phyloP scores from a whole-genome alignment of 1,140 invertebrate species.

The Bradynema listronoti region DNA sequence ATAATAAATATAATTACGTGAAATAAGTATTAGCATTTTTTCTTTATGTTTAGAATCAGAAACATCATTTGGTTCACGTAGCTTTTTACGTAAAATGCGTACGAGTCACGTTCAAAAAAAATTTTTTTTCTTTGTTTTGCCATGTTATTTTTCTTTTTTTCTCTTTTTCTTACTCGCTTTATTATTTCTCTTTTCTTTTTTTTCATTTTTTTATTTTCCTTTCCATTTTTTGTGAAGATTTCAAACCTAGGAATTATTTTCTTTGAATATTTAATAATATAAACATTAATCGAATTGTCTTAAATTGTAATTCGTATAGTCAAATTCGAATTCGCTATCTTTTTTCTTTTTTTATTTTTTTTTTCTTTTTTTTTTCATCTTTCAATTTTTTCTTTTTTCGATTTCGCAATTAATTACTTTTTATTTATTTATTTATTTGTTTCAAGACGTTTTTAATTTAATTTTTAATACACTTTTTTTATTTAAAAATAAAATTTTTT shows the following conservation, averaged over 20 bases:
- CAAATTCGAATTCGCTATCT: no score
- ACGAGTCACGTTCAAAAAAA: background rate
- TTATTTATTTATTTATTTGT: background rate
- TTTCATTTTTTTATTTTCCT: background rate
- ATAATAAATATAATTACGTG: no score
- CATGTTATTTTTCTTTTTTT: constrained; percentile 1
- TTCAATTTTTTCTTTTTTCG: background rate
- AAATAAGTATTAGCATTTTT: background rate
- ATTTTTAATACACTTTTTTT: no score
- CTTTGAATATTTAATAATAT: no score
- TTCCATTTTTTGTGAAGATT: constrained; percentile 9
- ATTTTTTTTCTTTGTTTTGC: background rate
- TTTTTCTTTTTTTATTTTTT: background rate
- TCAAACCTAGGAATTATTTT: no score
- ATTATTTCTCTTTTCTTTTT: constrained; percentile 2
- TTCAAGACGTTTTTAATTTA: background rate
- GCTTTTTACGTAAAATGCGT: no score
- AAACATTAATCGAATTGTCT: no score
- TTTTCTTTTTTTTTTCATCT: background rate
- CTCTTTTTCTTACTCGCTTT: background rate
- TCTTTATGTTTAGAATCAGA: background rate
- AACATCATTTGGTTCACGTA: no score
- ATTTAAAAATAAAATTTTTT: no score
- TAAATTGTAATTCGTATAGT: no score
- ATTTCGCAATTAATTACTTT: background rate